These are phyloP conservation scores for Cheilosia scutellata DNA, from an alignment of 2,888 invertebrate genomes.

Conservation along the genomic window DNA sequence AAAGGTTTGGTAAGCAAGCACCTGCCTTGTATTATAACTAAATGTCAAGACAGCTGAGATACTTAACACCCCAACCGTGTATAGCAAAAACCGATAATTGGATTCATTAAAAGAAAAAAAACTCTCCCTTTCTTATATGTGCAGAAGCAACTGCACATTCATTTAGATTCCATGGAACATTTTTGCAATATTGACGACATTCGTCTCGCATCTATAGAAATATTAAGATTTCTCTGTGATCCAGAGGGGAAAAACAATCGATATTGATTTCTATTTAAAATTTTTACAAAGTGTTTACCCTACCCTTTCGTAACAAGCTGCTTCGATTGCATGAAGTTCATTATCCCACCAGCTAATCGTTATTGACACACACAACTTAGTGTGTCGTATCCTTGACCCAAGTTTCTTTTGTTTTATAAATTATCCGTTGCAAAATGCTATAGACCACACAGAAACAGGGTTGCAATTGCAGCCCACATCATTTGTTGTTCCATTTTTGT, in stretches of 20 bases:
- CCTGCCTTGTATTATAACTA: neutral
- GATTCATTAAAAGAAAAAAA: neutral
- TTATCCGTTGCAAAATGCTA: neutral
- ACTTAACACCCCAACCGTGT: neutral
- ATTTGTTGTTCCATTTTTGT: neutral
- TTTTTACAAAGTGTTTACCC: neutral
- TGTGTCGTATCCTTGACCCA: conserved; percentile 37
- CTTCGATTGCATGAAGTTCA: conserved; percentile 8
- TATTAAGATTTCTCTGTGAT: neutral
- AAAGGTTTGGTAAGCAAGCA: neutral
- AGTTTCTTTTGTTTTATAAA: conserved; percentile 6
- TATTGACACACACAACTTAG: neutral
- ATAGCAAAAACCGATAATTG: neutral
- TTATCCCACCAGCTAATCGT: neutral
- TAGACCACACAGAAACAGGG: neutral
- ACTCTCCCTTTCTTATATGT: too few species aligned
- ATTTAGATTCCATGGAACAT: neutral
- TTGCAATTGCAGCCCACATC: neutral
- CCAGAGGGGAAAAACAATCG: neutral
- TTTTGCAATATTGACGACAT: conserved; percentile 15
- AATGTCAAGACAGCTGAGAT: neutral
- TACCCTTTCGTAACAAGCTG: neutral
- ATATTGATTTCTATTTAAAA: conserved; percentile 8
- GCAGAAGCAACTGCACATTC: neutral
- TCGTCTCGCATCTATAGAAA: neutral